Evolutionary conservation across 2,888 invertebrate species (phyloP).

Genomic region (Meloe dianella): DNA sequence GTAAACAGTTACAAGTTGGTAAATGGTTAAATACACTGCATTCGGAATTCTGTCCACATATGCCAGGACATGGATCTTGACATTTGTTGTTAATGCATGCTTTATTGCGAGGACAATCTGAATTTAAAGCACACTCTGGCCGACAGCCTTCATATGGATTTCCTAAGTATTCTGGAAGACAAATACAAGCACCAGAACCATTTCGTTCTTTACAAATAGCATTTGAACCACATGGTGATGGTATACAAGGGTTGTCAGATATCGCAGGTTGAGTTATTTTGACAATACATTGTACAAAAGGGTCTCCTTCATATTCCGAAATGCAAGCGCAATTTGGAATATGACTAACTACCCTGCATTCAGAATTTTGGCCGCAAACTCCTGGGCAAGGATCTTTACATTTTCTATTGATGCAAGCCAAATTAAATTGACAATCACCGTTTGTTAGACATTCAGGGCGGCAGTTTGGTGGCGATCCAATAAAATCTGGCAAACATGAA

Average conservation of each 20-base stretch:
- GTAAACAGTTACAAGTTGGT: conserved; percentile 67
- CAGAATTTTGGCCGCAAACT: conserved; percentile 74
- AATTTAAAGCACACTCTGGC: conserved; percentile 58
- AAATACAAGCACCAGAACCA: conserved; percentile 73
- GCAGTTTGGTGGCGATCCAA: conserved; percentile 62
- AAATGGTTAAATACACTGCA: conserved; percentile 65
- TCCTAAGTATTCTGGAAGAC: conserved; percentile 74
- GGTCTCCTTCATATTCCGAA: conserved; percentile 68
- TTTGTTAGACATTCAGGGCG: conserved; percentile 74
- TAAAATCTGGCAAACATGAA: conserved; percentile 60
- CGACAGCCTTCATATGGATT: conserved; percentile 75
- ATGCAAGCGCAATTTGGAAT: conserved; percentile 77
- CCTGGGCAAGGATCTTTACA: conserved; percentile 77
- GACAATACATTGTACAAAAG: conserved; percentile 66
- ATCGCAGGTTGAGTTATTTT: conserved; percentile 54
- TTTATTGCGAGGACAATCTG: conserved; percentile 57
- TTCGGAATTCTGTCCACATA: conserved; percentile 62
- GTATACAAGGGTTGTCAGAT: conserved; percentile 59
- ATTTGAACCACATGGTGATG: conserved; percentile 71
- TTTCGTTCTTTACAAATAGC: conserved; percentile 73
- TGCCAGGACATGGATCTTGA: conserved; percentile 63
- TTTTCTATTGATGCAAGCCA: conserved; percentile 76
- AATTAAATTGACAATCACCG: conserved; percentile 72
- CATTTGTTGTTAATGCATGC: conserved; percentile 65
- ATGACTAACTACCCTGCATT: conserved; percentile 78